Percentiles rank a stretch among this genome's conserved stretches.
Conservation (phyloP, 1,140 invertebrate genomes). For the Lucilia cuprina region DNA sequence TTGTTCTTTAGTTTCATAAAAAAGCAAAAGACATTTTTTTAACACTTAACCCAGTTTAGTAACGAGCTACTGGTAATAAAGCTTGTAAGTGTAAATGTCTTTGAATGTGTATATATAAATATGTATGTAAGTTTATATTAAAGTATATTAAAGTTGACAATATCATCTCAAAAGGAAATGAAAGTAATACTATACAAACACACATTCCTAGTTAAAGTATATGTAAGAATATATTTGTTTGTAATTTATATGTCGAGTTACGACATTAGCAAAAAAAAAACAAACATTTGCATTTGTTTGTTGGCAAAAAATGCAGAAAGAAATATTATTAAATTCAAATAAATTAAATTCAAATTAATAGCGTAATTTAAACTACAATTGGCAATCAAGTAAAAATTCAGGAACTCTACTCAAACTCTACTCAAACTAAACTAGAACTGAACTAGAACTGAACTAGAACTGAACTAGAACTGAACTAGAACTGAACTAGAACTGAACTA, state of each 20-base stretch:
- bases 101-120: neutral
- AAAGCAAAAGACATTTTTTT: neutral
- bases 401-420: no score
- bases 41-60: constrained; percentile 6
- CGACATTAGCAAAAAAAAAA: neutral
- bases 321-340: neutral
- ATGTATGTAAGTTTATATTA: neutral
- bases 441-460: no score
- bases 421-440: neutral
- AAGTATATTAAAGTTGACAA: neutral
- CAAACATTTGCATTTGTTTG: neutral
- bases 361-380: neutral
- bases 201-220: neutral
- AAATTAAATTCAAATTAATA: neutral
- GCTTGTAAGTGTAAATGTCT: neutral
- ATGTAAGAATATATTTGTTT: neutral
- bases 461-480: no score
- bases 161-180: neutral
- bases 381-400: no score
- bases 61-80: constrained; percentile 2
- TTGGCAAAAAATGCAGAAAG: neutral
- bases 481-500: no score
- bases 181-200: neutral
- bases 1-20: neutral
- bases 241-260: neutral